Percentiles rank a stretch among this genome's conserved stretches.
Evolutionary conservation across 2,888 invertebrate genomes (phyloP).

Genomic region (Deilephila porcellus): DNA sequence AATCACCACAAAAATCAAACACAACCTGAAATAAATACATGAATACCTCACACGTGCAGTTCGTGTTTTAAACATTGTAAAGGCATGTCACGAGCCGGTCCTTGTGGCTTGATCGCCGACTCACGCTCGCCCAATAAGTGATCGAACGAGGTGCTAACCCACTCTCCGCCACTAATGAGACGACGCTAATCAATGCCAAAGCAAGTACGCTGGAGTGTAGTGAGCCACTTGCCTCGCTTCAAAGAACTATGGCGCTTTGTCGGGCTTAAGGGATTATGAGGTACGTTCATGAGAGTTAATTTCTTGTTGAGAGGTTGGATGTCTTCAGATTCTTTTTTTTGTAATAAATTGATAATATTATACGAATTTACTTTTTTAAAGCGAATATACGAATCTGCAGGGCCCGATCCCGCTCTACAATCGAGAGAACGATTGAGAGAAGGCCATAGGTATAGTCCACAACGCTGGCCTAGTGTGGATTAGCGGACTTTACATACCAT

Average conservation of each 20-base stretch:
- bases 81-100: constrained; percentile 28
- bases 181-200: constrained; percentile 45
- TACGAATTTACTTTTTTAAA: too few relatives aligned
- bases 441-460: too few relatives aligned
- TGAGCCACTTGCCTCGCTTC: constrained; percentile 29
- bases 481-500: too few relatives aligned
- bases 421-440: too few relatives aligned
- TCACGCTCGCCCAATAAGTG: constrained; percentile 34
- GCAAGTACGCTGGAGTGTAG: constrained; percentile 33
- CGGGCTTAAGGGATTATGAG: constrained; percentile 9
- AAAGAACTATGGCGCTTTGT: constrained; percentile 28
- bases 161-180: constrained; percentile 42
- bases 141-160: constrained; percentile 47
- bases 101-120: constrained; percentile 30
- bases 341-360: too few relatives aligned
- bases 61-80: constrained; percentile 11
- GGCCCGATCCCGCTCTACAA: too few relatives aligned
- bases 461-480: too few relatives aligned
- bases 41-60: neutral
- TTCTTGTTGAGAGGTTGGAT: neutral
- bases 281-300: neutral
- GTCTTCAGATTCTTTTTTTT: too few relatives aligned
- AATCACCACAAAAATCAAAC: neutral
- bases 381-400: too few relatives aligned
- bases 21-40: neutral